Evolutionary conservation across 2,113 vertebrate species (phyloP), one percentile per base, ranked within the genome.

Genomic region (Gavialis gangeticus): DNA sequence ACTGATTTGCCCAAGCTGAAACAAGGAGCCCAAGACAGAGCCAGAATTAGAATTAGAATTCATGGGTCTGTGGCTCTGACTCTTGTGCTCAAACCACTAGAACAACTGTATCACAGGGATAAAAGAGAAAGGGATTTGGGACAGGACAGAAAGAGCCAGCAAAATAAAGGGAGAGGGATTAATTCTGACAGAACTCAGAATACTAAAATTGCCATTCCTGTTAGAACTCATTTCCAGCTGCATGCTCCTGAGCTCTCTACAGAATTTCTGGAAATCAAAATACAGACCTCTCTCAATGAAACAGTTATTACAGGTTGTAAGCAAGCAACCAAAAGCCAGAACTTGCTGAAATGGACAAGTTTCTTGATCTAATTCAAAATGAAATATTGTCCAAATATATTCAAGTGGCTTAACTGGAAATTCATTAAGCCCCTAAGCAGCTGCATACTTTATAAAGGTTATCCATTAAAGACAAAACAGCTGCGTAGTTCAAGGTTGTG

Each of bases 41-140:
- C 77, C 91, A 95, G 93, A 96, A 96, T 96, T 83, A 95, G 93
- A 96, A 96, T 96, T 83, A 96, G 90, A 95, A 96, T 94, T 79
- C 16, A 88, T 90, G 57, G 84, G 87, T 94, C 92, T 81, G 94
- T 93, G 91, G 92, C 91, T 88, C 76, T 75, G 92, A 95, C 88
- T 93, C 89, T 87, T 82, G 34, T 80, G 60, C 58, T 95, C 56
- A 75, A 58, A 92, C 83, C 66, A 59, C 69, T 89, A 79, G 69
- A 93, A 93, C 79, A 89, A 95, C 92, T 0, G 8, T 46, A 66
- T 88, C 55, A 30, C 82, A 92, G 83, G 82, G 92, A 95, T 60
- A 75, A 95, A 94, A 93, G 82, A 92, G 87, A 93, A 79, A 81
- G 80, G 88, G 91, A 88, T 71, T 77, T 0, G 76, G 67, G 27